These are phyloP conservation scores for Sinocyclocheilus anshuiensis DNA, from an alignment of 2,113 vertebrate species.

Conservation along the genomic window DNA sequence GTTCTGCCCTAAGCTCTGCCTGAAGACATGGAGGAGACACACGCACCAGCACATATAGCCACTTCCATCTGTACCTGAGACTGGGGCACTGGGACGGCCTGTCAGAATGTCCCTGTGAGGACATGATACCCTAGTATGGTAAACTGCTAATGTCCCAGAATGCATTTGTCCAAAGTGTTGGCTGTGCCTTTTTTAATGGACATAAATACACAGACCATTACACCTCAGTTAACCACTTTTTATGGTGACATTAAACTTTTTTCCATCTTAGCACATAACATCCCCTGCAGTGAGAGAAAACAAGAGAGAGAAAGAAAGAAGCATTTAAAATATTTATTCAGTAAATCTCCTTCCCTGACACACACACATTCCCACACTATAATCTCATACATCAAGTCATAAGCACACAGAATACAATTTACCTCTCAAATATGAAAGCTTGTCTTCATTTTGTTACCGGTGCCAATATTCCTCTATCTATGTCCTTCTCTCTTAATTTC, in stretches of 20 bases:
- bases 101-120: constrained; percentile 25
- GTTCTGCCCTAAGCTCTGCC: constrained; percentile 14
- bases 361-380: constrained; percentile 10
- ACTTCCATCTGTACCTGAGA: not conserved
- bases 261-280: constrained; percentile 65
- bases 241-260: constrained; percentile 71
- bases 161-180: constrained; percentile 43
- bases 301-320: constrained; percentile 1
- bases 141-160: constrained; percentile 17
- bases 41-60: not conserved
- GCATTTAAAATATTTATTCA: constrained; percentile 63
- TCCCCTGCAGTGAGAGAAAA: constrained; percentile 57
- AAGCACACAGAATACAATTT: constrained; percentile 58
- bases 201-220: constrained; percentile 67
- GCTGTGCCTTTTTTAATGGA: constrained; percentile 61
- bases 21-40: not conserved
- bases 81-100: not conserved
- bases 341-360: constrained; percentile 63
- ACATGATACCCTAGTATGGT: constrained; percentile 43
- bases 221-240: constrained; percentile 65
- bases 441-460: constrained; percentile 10
- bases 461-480: constrained; percentile 6
- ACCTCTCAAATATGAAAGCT: constrained; percentile 53
- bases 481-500: constrained; percentile 18
- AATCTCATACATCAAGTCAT: constrained; percentile 48